These are phyloP conservation scores for Xenopus petersii DNA, from an alignment of 2,797 vertebrate genomes.

Conservation along the genomic window DNA sequence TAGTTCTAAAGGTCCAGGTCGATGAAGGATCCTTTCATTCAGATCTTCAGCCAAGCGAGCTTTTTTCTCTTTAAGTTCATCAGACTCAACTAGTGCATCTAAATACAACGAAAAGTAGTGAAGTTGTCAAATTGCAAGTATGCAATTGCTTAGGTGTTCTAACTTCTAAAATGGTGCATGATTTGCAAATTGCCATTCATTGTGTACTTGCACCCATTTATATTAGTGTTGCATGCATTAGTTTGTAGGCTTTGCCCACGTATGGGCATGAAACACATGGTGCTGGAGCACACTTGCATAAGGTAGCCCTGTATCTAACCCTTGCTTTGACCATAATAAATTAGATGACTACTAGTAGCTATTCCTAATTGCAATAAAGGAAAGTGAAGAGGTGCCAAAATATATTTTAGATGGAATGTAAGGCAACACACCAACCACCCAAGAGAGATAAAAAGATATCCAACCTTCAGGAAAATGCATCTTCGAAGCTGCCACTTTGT, in stretches of 20 bases:
- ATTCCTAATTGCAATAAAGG: too few species aligned
- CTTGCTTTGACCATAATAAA: too few species aligned
- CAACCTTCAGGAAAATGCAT: conserved; percentile 45
- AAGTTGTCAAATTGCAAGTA: neutral
- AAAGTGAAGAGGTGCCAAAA: too few species aligned
- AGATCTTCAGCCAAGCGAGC: conserved; percentile 53
- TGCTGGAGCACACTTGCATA: too few species aligned
- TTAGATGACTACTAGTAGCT: too few species aligned
- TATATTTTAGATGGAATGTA: too few species aligned
- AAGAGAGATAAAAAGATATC: neutral
- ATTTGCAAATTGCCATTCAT: too few species aligned
- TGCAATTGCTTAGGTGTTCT: neutral
- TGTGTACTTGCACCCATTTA: too few species aligned
- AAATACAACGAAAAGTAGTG: neutral
- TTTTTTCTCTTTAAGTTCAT: conserved; percentile 50
- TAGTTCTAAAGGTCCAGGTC: conserved; percentile 53
- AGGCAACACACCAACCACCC: neutral
- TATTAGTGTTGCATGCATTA: too few species aligned
- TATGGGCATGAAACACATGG: too few species aligned
- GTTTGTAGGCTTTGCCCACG: too few species aligned
- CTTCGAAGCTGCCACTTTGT: conserved; percentile 48
- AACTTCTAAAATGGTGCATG: neutral
- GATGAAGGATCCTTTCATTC: conserved; percentile 54
- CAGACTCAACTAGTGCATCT: conserved; percentile 39
- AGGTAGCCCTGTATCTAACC: too few species aligned